These are phyloP conservation scores for Gambelia wislizenii DNA, from an alignment of 2,797 vertebrate species.

Conservation along the genomic window DNA sequence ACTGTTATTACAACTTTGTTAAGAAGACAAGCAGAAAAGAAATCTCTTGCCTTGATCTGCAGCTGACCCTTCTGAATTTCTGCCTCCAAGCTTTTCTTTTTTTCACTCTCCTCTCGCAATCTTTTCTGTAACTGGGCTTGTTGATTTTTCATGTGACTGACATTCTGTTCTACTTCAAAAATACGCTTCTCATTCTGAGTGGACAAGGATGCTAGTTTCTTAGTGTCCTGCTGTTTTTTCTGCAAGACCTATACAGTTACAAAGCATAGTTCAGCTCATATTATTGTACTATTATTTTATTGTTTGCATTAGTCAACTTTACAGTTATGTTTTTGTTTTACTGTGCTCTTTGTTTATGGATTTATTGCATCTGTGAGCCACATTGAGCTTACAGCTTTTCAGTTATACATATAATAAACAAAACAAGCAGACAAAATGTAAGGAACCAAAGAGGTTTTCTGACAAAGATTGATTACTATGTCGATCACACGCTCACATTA, in stretches of 20 bases:
- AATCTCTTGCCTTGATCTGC: constrained; percentile 79
- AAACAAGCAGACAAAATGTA: not conserved
- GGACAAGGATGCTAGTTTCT: constrained; percentile 82
- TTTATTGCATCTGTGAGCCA: not conserved
- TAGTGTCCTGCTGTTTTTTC: constrained; percentile 79
- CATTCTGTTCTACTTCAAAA: constrained; percentile 81
- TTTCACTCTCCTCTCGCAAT: constrained; percentile 75
- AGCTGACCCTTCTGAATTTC: constrained; percentile 80
- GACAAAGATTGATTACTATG: not conserved
- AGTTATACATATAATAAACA: not conserved
- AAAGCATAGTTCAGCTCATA: constrained; percentile 56
- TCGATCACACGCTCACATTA: not conserved
- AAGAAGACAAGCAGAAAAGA: not conserved
- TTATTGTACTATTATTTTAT: not conserved
- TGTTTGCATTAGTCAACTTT: not conserved
- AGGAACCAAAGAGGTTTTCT: not conserved
- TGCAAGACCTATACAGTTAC: constrained; percentile 74
- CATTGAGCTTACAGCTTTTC: not conserved
- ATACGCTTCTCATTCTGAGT: constrained; percentile 82
- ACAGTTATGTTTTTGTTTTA: not conserved
- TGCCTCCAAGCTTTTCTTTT: constrained; percentile 78
- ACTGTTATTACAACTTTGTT: constrained; percentile 5
- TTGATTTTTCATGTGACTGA: constrained; percentile 86
- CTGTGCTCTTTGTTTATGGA: not conserved
- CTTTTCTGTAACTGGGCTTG: constrained; percentile 82